Evolutionary conservation across 2,888 invertebrate genomes (phyloP).

Genomic region (Eupsilia transversa): DNA sequence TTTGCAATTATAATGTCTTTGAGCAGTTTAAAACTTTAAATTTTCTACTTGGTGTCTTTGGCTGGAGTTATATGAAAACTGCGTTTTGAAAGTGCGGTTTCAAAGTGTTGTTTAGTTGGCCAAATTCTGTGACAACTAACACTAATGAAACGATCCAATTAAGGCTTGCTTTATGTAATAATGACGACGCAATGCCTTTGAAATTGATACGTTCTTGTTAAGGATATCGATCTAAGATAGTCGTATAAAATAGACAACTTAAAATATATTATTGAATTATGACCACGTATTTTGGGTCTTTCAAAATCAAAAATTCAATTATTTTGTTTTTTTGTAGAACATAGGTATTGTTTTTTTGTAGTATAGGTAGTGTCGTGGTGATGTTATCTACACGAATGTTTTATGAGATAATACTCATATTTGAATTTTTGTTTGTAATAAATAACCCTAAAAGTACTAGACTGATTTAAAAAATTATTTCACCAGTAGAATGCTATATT

Average conservation of each 20-base stretch:
- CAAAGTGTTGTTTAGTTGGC: neutral
- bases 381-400: neutral
- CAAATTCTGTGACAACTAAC: slow-evolving; percentile 8
- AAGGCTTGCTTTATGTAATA: slow-evolving; percentile 8
- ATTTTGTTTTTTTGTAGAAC: neutral
- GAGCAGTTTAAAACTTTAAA: slow-evolving; percentile 26
- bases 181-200: slow-evolving; percentile 26
- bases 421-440: too few species aligned
- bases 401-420: too few species aligned
- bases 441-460: too few species aligned
- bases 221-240: neutral
- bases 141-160: slow-evolving; percentile 33
- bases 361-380: too few species aligned
- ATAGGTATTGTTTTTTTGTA: too few species aligned
- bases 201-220: slow-evolving; percentile 35
- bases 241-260: neutral
- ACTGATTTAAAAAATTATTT: too few species aligned
- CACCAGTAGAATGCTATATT: too few species aligned
- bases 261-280: neutral
- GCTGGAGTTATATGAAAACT: too few species aligned
- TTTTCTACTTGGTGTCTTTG: neutral
- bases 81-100: neutral
- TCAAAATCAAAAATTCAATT: neutral
- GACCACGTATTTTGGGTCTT: neutral
- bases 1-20: slow-evolving; percentile 44